Percentiles rank a stretch among this genome's conserved stretches.
phyloP scores from a whole-genome alignment of 30 jellyfish, hydroid and myxozoan species.

The Haliclystus octoradiatus region DNA sequence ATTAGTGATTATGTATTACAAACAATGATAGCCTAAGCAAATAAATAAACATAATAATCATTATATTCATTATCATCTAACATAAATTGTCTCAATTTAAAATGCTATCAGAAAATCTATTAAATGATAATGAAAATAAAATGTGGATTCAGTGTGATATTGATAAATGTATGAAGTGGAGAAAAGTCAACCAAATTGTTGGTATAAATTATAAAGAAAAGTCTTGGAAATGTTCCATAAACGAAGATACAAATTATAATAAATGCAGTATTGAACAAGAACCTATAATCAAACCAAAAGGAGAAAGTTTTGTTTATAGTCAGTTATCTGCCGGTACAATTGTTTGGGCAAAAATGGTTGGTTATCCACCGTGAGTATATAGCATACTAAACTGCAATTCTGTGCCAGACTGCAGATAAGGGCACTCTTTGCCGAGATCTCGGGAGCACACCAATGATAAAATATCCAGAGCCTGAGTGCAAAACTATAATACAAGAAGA shows the following conservation, averaged over 20 bases:
- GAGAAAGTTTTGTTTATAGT: conserved; percentile 48
- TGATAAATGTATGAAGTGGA: conserved; percentile 73
- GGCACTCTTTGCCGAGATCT: no score
- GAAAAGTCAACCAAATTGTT: conserved; percentile 26
- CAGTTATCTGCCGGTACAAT: conserved; percentile 56
- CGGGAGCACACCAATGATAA: no score
- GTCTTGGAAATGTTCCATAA: conserved; percentile 64
- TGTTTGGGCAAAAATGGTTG: conserved; percentile 69
- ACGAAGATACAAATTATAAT: conserved; percentile 34
- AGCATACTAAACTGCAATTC: background rate
- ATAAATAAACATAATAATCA: no score
- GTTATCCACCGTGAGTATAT: conserved; percentile 62
- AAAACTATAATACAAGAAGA: no score
- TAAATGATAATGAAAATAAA: no score
- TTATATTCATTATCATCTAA: no score
- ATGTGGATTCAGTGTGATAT: conserved; percentile 88
- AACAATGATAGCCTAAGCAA: no score
- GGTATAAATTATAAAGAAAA: conserved; percentile 1
- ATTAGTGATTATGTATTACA: no score
- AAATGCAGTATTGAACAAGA: conserved; percentile 41
- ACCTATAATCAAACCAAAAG: conserved; percentile 32
- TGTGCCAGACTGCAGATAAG: no score
- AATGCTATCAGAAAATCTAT: no score
- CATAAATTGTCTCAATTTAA: no score
- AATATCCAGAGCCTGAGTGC: no score